Evolutionary conservation across 2,113 vertebrate genomes (phyloP).

Genomic region (Vimba vimba): DNA sequence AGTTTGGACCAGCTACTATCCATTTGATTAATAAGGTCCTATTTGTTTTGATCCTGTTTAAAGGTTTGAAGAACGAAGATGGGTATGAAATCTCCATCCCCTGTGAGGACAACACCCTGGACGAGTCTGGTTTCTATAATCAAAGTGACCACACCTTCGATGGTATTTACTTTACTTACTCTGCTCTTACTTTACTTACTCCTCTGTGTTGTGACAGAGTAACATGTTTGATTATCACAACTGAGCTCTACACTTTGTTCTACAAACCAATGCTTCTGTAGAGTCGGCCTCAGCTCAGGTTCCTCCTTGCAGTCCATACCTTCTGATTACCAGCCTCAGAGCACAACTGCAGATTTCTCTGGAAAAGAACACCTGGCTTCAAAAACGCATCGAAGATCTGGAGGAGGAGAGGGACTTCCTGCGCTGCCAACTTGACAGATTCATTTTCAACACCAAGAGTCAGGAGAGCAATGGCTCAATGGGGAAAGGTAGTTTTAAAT

Average conservation of each 20-base stretch:
- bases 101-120: constrained; percentile 73
- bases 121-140: constrained; percentile 69
- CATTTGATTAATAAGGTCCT: background rate
- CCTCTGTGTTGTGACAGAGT: background rate
- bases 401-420: constrained; percentile 90
- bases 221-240: background rate
- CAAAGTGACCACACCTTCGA: constrained; percentile 73
- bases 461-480: constrained; percentile 67
- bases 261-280: constrained; percentile 41
- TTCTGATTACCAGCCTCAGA: constrained; percentile 80
- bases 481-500: background rate
- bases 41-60: background rate
- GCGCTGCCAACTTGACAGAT: constrained; percentile 86
- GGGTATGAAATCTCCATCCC: constrained; percentile 81
- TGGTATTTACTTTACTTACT: constrained; percentile 66
- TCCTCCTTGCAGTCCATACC: constrained; percentile 74
- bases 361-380: constrained; percentile 88
- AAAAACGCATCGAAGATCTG: constrained; percentile 88
- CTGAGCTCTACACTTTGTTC: background rate
- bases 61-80: constrained; percentile 76
- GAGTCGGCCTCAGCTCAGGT: constrained; percentile 64
- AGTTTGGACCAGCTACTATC: background rate
- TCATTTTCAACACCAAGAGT: constrained; percentile 80
- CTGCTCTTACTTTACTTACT: no score
- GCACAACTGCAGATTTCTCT: constrained; percentile 86